Conservation (phyloP, 2,888 invertebrate species). For the Eutolmus rufibarbis region DNA sequence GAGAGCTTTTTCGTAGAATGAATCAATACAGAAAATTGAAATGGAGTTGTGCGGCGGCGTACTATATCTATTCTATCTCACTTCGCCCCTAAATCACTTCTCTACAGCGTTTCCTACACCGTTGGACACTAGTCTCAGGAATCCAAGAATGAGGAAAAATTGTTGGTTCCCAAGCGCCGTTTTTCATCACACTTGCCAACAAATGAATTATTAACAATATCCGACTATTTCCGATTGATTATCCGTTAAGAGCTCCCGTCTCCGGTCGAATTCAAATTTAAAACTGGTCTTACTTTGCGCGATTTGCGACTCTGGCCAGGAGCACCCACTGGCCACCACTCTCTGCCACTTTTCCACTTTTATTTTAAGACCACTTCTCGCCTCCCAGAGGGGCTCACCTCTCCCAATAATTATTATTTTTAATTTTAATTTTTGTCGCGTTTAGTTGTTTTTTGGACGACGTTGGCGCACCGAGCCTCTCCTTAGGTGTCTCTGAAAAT, state of each 20-base stretch:
- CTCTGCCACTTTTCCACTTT: not conserved
- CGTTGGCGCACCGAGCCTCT: not conserved
- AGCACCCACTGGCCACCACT: not conserved
- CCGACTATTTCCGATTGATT: not conserved
- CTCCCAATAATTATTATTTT: conserved; percentile 17
- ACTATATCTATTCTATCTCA: conserved; percentile 1
- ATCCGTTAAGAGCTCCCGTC: not conserved
- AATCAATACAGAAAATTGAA: conserved; percentile 48
- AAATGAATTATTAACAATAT: not conserved
- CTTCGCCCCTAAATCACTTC: not conserved
- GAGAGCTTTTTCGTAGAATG: conserved; percentile 45
- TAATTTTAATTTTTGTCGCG: conserved; percentile 32
- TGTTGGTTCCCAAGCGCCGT: not conserved
- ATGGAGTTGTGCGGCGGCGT: conserved; percentile 46
- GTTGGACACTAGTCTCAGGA: not conserved
- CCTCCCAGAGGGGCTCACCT: not conserved
- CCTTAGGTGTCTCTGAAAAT: conserved; percentile 1
- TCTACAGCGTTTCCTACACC: not conserved
- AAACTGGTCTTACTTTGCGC: not conserved
- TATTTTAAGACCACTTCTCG: conserved; percentile 5
- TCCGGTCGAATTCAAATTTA: not conserved
- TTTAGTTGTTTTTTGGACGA: conserved; percentile 18
- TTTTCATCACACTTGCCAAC: not conserved
- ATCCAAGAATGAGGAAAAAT: not conserved
- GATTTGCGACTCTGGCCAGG: not conserved